A percentile compares a stretch with the other conserved stretches of the same genome.
phyloP scores from a whole-genome alignment of 23 tunicate genomes.

The Trididemnum clinides region DNA sequence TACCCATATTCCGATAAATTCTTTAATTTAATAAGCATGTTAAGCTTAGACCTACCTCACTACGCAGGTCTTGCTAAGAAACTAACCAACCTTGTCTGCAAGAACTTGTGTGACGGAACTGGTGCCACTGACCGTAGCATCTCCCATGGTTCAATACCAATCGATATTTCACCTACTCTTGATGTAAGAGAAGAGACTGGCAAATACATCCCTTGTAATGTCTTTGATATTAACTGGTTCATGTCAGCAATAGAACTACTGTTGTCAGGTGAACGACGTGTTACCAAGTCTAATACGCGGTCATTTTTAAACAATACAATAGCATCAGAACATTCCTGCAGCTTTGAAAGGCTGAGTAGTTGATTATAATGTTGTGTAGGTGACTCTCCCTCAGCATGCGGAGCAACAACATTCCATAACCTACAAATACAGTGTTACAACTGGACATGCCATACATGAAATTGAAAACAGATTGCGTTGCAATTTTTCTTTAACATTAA shows the following conservation, averaged over 20 bases:
- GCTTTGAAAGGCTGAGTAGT: constrained; percentile 55
- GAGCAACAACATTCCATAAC: constrained; percentile 71
- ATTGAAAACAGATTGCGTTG: background rate
- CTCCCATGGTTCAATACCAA: constrained; percentile 94
- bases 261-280: background rate
- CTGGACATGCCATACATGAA: background rate
- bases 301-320: constrained; percentile 79
- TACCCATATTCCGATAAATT: too few relatives aligned
- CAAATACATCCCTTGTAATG: constrained; percentile 18
- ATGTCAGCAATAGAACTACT: constrained; percentile 44
- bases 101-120: constrained; percentile 66
- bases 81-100: constrained; percentile 58
- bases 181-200: constrained; percentile 75
- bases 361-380: constrained; percentile 90
- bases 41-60: too few relatives aligned
- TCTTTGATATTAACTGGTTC: constrained; percentile 62
- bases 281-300: constrained; percentile 18
- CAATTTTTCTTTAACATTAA: background rate
- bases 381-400: constrained; percentile 66
- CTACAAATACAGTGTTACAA: constrained; percentile 13
- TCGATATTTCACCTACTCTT: constrained; percentile 35
- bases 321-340: constrained; percentile 75
- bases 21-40: too few relatives aligned
- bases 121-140: constrained; percentile 77
- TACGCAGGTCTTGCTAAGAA: too few relatives aligned